Conservation (phyloP, 2,888 invertebrate species). For the Arrhopalites spinosus region DNA sequence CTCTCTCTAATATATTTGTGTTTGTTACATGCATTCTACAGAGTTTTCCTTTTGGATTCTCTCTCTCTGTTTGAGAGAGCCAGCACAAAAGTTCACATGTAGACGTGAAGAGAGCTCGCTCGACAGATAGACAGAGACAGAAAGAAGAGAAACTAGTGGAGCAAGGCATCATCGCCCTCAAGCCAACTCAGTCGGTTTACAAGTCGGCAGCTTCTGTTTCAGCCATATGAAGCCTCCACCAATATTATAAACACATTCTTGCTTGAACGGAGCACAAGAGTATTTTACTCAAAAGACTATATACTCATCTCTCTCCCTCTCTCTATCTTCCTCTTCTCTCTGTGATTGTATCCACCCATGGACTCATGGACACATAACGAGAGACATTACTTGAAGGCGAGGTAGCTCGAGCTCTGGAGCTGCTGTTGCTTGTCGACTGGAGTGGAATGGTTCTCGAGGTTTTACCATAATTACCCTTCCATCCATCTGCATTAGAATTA, state of each 20-base stretch:
- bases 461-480: conserved; percentile 37
- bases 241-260: too few relatives aligned
- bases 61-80: neutral
- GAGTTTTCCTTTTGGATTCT: neutral
- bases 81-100: neutral
- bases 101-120: conserved; percentile 4
- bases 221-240: conserved; percentile 13
- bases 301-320: neutral
- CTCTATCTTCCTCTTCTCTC: too few relatives aligned
- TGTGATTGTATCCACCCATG: too few relatives aligned
- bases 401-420: too few relatives aligned
- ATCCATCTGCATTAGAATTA: conserved; percentile 40
- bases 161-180: neutral
- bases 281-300: neutral
- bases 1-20: too few relatives aligned
- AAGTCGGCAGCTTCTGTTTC: conserved; percentile 37
- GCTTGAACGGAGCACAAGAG: too few relatives aligned
- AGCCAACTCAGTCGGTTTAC: conserved; percentile 34
- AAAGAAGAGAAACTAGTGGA: neutral
- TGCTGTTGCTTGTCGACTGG: neutral
- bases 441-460: conserved; percentile 32
- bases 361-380: too few relatives aligned
- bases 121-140: neutral
- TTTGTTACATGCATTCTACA: too few relatives aligned
- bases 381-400: too few relatives aligned